phyloP scores from a whole-genome alignment of 1,140 invertebrate species.

The Camponotus vicinus region DNA sequence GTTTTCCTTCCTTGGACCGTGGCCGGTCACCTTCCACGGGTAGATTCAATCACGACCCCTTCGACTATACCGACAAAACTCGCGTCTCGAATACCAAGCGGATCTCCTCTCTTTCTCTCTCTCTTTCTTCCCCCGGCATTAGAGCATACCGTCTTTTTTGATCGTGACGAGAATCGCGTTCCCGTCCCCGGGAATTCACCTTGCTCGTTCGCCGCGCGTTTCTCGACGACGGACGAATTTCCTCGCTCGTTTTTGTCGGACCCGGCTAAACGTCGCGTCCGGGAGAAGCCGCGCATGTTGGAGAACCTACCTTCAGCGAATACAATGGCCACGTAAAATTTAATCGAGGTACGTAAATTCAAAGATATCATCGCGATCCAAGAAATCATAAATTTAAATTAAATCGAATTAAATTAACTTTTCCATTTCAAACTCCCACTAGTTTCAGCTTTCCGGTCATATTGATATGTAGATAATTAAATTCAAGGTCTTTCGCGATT shows the following conservation, averaged over 20 bases:
- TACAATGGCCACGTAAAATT: conserved; percentile 21
- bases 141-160: conserved; percentile 69
- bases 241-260: conserved; percentile 50
- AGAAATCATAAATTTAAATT: conserved; percentile 1
- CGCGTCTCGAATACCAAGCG: conserved; percentile 80
- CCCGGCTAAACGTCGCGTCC: conserved; percentile 15
- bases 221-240: conserved; percentile 36
- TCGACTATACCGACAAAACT: conserved; percentile 73
- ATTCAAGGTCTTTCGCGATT: neutral
- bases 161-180: conserved; percentile 77
- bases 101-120: conserved; percentile 64
- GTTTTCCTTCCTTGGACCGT: conserved; percentile 78
- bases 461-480: neutral
- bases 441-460: neutral
- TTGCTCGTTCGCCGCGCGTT: conserved; percentile 23
- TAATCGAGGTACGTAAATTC: conserved; percentile 19
- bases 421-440: neutral
- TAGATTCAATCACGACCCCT: conserved; percentile 82
- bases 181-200: conserved; percentile 52
- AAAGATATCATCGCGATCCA: neutral
- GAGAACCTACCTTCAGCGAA: neutral
- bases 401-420: neutral
- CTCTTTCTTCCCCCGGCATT: conserved; percentile 64
- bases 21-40: conserved; percentile 63
- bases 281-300: neutral